Evolutionary conservation across 2,888 invertebrate genomes (phyloP).

Genomic region (Dromius quadrimaculatus): DNA sequence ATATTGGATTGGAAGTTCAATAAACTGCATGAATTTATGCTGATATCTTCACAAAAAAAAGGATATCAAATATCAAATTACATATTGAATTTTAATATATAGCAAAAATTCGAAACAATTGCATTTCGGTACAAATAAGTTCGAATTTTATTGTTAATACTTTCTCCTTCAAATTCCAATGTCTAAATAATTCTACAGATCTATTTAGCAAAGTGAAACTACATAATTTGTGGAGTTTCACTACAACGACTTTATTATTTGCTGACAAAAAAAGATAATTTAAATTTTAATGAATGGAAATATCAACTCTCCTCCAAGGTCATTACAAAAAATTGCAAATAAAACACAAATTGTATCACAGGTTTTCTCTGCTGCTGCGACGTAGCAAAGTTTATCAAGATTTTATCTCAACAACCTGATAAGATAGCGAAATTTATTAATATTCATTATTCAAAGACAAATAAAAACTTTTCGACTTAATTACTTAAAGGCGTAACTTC

Average conservation of each 20-base stretch:
- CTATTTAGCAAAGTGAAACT: no score
- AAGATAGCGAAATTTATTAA: constrained; percentile 32
- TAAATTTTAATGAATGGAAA: constrained; percentile 16
- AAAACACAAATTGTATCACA: no score
- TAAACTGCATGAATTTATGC: constrained; percentile 13
- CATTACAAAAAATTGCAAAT: no score
- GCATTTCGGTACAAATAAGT: not conserved
- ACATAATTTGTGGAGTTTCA: no score
- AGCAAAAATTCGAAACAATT: no score
- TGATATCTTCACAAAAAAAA: constrained; percentile 16
- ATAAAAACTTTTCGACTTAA: constrained; percentile 11
- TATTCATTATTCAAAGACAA: constrained; percentile 32
- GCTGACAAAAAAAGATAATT: not conserved
- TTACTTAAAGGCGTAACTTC: constrained; percentile 39
- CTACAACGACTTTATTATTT: constrained; percentile 1
- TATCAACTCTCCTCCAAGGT: not conserved
- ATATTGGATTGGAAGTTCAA: not conserved
- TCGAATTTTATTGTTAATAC: no score
- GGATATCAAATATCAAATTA: constrained; percentile 6
- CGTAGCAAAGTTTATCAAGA: constrained; percentile 17
- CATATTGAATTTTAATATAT: no score
- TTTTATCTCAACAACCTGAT: constrained; percentile 27
- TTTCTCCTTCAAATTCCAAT: no score
- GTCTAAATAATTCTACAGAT: no score
- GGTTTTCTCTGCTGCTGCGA: no score